phyloP scores from a whole-genome alignment of 1,140 invertebrate species.

The Glossosoma conforme region DNA sequence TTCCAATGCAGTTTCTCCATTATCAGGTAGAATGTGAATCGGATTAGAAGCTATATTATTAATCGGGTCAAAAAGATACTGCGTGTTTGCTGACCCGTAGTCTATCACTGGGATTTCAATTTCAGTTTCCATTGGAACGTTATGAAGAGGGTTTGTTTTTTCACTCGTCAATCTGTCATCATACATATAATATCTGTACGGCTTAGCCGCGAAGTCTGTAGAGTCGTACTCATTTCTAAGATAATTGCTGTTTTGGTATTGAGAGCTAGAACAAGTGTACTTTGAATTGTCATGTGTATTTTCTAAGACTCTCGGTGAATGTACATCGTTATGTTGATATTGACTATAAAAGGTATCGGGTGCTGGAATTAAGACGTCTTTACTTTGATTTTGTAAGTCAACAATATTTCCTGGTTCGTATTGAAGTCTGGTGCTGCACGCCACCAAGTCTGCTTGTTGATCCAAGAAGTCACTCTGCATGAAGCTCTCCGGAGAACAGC shows the following conservation, averaged over 20 bases:
- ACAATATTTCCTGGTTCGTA: slow-evolving; percentile 14
- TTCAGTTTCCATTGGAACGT: slow-evolving; percentile 26
- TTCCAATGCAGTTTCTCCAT: slow-evolving; percentile 24
- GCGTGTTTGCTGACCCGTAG: slow-evolving; percentile 14
- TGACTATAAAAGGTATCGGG: slow-evolving; percentile 19
- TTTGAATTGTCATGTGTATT: slow-evolving; percentile 19
- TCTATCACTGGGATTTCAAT: slow-evolving; percentile 28
- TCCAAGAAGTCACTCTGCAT: slow-evolving; percentile 35
- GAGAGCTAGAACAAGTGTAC: slow-evolving; percentile 18
- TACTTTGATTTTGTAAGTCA: slow-evolving; percentile 12
- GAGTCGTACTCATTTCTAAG: slow-evolving; percentile 18
- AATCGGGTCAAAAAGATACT: slow-evolving; percentile 24
- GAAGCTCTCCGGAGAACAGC: slow-evolving; percentile 42
- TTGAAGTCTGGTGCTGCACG: slow-evolving; percentile 19
- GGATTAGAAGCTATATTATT: slow-evolving; percentile 9
- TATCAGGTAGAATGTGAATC: slow-evolving; percentile 4
- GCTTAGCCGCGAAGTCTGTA: slow-evolving; percentile 18
- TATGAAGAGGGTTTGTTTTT: slow-evolving; percentile 21
- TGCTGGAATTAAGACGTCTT: slow-evolving; percentile 12
- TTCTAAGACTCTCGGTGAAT: slow-evolving; percentile 5
- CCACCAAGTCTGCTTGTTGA: slow-evolving; percentile 10
- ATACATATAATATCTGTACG: slow-evolving; percentile 26
- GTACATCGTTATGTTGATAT: slow-evolving; percentile 14
- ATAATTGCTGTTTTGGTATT: slow-evolving; percentile 15
- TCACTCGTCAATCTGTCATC: slow-evolving; percentile 24